Base-by-base conservation (phyloP, 2,888 invertebrate species). In the Andrena dorsata region DNA sequence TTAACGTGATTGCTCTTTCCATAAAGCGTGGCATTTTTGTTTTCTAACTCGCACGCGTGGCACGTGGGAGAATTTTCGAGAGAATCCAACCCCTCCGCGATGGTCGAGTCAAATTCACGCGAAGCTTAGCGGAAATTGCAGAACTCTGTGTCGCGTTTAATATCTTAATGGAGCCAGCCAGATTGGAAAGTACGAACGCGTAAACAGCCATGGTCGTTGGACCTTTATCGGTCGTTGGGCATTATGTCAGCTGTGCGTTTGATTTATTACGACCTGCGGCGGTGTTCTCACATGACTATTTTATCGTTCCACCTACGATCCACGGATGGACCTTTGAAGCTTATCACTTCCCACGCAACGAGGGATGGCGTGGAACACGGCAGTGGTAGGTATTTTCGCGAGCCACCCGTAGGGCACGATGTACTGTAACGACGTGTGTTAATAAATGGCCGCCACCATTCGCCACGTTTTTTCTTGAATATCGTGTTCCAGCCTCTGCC, bases 301-400 rank as follows among this genome's bases (percentile, higher is more conserved):
- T 64, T 26, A 53, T 71, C 61, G 26, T 23, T 10, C 72, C 76
- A 72, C 76, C 76, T 71, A 72, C 71, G 56, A 72, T 72, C 76
- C 61, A 56, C 71, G 35, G 35, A 68, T 35, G 35, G 5, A 23
- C 56, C 69, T 56, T 69, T 58, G 53, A 16, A 56, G 35, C 16
- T 16, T 16, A 16, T 28, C 6, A 4, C n/a, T 6, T 26, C 56
- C 56, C n/a, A 69, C 69, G 69, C 69, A 16, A 23, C 53, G 51
- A 16, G 32, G 47, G 13, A 66, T 23, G 13, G 30, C 32, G 30
- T 7, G 30, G 30, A 68, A 32, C 53, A 23, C 13, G 16, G 20
- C 20, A 23, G 51, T 13, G 51, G 30, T 53, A 6, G 26, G 28
- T 56, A 56, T 56, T 26, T 56, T 26, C 56, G 23, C 26, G 5